Evolutionary conservation across 2,797 vertebrate species (phyloP).

Genomic region (Falco concolor): DNA sequence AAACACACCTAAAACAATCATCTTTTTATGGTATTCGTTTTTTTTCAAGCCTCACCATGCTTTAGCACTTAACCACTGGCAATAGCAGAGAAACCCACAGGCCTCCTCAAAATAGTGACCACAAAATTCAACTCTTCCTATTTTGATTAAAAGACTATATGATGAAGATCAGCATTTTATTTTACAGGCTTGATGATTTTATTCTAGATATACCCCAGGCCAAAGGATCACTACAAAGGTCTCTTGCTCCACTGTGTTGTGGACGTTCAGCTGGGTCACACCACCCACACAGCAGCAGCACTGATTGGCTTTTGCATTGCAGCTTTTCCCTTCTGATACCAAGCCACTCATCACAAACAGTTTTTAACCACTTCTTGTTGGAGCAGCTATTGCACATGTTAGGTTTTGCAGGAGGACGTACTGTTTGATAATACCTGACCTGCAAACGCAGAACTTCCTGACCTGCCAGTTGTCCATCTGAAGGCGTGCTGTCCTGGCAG

Average conservation of each 20-base stretch:
- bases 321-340: neutral
- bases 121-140: neutral
- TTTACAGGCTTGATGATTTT: neutral
- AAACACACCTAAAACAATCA: neutral
- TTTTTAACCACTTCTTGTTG: neutral
- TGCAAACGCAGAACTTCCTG: neutral
- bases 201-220: neutral
- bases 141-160: neutral
- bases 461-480: neutral
- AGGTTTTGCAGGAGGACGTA: neutral
- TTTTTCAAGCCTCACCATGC: neutral
- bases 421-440: rapidly evolving
- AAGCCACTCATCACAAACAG: neutral
- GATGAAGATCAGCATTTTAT: neutral
- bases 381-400: neutral
- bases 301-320: neutral
- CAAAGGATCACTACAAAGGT: neutral
- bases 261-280: neutral
- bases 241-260: neutral
- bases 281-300: neutral
- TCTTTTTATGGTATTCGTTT: neutral
- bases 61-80: neutral
- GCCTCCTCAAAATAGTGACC: neutral
- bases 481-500: neutral
- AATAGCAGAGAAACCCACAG: neutral